Evolutionary conservation across 1,140 invertebrate species (phyloP).

Genomic region (Battus philenor): DNA sequence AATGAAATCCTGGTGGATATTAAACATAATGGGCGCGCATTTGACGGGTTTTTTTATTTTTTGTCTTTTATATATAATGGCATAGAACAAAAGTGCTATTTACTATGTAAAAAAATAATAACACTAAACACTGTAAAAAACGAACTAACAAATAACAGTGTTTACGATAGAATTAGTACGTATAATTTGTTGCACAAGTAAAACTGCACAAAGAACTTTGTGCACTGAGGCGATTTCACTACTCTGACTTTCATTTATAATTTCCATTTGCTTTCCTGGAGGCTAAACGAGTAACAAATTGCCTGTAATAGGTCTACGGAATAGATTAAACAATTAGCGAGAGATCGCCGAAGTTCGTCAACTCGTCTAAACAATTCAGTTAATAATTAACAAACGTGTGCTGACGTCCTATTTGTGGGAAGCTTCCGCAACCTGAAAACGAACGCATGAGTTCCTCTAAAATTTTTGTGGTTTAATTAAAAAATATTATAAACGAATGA

Average conservation of each 20-base stretch:
- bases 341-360: constrained; percentile 15
- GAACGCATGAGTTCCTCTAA: constrained; percentile 2
- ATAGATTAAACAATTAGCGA: constrained; percentile 16
- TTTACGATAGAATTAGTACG: not conserved
- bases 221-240: not conserved
- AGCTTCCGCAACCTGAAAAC: constrained; percentile 10
- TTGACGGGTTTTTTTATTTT: no score
- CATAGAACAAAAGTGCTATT: no score
- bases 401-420: constrained; percentile 14
- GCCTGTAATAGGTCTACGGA: constrained; percentile 12
- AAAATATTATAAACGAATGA: constrained; percentile 13
- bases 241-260: constrained; percentile 2
- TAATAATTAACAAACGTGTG: constrained; percentile 15
- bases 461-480: constrained; percentile 15
- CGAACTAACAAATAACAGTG: not conserved
- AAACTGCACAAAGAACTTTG: not conserved
- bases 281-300: constrained; percentile 3
- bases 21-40: no score
- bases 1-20: no score
- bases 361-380: constrained; percentile 15
- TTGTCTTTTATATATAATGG: no score
- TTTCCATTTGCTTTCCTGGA: constrained; percentile 3
- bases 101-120: no score
- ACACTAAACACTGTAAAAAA: not conserved
- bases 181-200: not conserved